Conservation (phyloP, 1,140 invertebrate genomes). For the Whitmania pigra region DNA sequence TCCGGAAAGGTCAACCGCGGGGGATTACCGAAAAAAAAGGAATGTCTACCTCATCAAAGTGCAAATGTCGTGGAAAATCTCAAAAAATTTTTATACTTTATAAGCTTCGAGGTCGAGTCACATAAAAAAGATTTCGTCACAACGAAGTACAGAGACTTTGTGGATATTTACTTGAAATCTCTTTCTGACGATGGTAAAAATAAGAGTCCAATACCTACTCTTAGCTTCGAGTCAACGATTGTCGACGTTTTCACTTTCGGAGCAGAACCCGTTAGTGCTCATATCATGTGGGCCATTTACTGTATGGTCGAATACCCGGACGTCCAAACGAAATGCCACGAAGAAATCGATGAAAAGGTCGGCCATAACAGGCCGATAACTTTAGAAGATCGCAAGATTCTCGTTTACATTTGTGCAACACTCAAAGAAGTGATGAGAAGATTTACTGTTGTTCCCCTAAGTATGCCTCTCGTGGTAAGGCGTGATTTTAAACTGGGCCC, state of each 20-base stretch:
- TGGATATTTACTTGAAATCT: conserved; percentile 14
- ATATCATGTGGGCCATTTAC: conserved; percentile 58
- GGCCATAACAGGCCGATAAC: conserved; percentile 30
- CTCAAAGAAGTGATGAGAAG: conserved; percentile 24
- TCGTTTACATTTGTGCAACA: conserved; percentile 26
- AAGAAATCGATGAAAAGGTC: conserved; percentile 52
- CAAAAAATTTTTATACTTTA: background rate
- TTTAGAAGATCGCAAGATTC: conserved; percentile 22
- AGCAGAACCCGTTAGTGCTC: conserved; percentile 55
- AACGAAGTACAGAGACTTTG: conserved; percentile 3
- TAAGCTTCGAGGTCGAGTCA: background rate
- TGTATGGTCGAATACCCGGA: conserved; percentile 53
- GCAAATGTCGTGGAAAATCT: background rate
- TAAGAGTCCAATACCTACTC: background rate
- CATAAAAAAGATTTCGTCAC: conserved; percentile 19
- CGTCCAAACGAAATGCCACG: conserved; percentile 53
- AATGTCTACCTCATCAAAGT: too few relatives aligned
- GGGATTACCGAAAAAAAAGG: background rate
- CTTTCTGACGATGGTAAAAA: background rate
- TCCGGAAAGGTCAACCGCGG: background rate
- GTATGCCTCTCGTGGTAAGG: background rate
- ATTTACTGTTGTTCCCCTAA: conserved; percentile 14
- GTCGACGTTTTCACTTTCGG: conserved; percentile 27
- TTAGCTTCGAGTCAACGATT: conserved; percentile 16
- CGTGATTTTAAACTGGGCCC: background rate